phyloP scores from a whole-genome alignment of 2,113 vertebrate genomes.

The Salvator merianae region DNA sequence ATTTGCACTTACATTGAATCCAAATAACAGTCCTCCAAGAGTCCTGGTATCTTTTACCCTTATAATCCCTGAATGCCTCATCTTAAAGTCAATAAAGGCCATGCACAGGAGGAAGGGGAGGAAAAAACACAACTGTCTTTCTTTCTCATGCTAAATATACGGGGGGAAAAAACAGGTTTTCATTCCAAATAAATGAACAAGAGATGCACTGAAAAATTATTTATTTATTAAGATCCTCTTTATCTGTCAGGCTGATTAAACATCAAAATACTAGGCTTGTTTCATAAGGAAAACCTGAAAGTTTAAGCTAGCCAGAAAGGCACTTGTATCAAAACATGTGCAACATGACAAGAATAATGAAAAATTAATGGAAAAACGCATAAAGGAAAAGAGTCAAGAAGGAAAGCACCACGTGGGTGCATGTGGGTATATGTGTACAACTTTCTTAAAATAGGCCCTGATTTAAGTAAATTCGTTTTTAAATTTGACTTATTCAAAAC shows the following conservation, averaged over 20 bases:
- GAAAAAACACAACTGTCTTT: neutral
- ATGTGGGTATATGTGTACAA: neutral
- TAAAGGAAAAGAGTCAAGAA: neutral
- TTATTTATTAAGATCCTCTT: conserved; percentile 55
- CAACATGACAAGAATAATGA: neutral
- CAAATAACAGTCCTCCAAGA: neutral
- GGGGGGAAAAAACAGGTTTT: conserved; percentile 24
- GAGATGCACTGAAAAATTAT: conserved; percentile 30
- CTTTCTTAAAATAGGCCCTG: neutral
- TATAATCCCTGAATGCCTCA: neutral
- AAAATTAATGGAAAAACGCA: neutral
- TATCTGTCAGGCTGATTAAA: conserved; percentile 16
- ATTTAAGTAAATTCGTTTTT: neutral
- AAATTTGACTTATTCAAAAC: neutral
- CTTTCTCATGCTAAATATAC: neutral
- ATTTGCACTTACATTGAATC: neutral
- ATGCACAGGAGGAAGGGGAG: neutral
- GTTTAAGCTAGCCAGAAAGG: neutral
- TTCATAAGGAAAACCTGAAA: neutral
- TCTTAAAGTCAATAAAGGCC: neutral
- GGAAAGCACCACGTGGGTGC: neutral
- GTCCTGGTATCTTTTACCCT: neutral
- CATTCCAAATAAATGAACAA: conserved; percentile 31
- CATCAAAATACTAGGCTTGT: neutral
- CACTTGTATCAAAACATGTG: neutral